phyloP scores from a whole-genome alignment of 2,113 vertebrate genomes.

The Poeciliopsis retropinna region DNA sequence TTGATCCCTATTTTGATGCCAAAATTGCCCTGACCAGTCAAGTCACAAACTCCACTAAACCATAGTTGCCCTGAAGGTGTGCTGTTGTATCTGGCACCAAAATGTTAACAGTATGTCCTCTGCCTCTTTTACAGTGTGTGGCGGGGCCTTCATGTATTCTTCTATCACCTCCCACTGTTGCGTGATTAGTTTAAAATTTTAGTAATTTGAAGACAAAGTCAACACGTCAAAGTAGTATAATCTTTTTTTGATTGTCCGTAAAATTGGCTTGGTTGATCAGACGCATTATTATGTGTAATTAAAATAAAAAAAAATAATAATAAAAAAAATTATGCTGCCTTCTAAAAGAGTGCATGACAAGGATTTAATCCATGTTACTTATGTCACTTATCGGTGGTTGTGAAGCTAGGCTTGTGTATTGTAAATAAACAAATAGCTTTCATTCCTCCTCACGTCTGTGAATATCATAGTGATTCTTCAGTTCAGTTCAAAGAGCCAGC shows the following conservation, averaged over 20 bases:
- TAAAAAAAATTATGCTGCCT: too few relatives aligned
- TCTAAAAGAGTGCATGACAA: background rate
- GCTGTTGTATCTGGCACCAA: background rate
- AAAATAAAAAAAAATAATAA: too few relatives aligned
- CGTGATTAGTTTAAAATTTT: background rate
- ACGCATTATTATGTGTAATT: too few relatives aligned
- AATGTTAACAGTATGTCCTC: background rate
- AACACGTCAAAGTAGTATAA: background rate
- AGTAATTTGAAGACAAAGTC: background rate
- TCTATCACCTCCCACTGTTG: background rate
- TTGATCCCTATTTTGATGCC: too few relatives aligned
- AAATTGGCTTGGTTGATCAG: too few relatives aligned
- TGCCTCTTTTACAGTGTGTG: background rate
- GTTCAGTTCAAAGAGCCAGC: slow-evolving; percentile 25
- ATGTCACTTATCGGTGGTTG: too few relatives aligned
- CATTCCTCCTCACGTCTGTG: background rate
- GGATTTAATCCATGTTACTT: background rate
- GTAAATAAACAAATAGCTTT: background rate
- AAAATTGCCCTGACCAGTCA: background rate
- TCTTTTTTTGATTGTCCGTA: background rate
- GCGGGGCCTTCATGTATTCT: background rate
- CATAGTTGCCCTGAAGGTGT: background rate
- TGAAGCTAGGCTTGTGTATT: background rate
- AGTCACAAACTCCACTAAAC: background rate
- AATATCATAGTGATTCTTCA: slow-evolving; percentile 16